Evolutionary conservation across 2,888 invertebrate genomes (phyloP).

Genomic region (Ceraclea dissimilis): DNA sequence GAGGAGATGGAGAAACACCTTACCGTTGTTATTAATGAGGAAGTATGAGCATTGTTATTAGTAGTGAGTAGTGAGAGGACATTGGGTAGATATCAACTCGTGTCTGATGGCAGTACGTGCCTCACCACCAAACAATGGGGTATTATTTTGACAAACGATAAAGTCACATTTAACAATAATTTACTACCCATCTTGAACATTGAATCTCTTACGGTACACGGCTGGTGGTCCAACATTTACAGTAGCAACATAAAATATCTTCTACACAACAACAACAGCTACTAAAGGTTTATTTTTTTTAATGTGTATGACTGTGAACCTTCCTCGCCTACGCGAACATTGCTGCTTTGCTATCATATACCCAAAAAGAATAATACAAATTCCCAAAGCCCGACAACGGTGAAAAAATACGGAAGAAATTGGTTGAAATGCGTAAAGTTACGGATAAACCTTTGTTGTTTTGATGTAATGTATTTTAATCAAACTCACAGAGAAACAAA

Average conservation of each 20-base stretch:
- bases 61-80: not conserved
- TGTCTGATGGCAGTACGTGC: not conserved
- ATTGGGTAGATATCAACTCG: not conserved
- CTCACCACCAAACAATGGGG: conserved; percentile 15
- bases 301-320: not conserved
- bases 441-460: conserved; percentile 8
- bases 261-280: conserved; percentile 2
- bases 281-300: not conserved
- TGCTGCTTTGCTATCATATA: not conserved
- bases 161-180: conserved; percentile 16
- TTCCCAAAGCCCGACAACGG: not conserved
- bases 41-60: not conserved
- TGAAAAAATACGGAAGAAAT: not conserved
- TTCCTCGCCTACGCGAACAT: not conserved
- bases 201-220: conserved; percentile 6
- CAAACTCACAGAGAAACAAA: not conserved
- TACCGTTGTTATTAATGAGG: not conserved
- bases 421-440: conserved; percentile 8
- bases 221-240: conserved; percentile 14
- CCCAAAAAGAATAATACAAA: not conserved
- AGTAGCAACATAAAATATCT: conserved; percentile 7
- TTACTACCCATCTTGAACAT: conserved; percentile 9
- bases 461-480: conserved; percentile 6
- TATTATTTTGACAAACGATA: conserved; percentile 19
- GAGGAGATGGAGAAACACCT: not conserved